phyloP scores from a whole-genome alignment of 2,888 invertebrate species.

The Agrypnus murinus region DNA sequence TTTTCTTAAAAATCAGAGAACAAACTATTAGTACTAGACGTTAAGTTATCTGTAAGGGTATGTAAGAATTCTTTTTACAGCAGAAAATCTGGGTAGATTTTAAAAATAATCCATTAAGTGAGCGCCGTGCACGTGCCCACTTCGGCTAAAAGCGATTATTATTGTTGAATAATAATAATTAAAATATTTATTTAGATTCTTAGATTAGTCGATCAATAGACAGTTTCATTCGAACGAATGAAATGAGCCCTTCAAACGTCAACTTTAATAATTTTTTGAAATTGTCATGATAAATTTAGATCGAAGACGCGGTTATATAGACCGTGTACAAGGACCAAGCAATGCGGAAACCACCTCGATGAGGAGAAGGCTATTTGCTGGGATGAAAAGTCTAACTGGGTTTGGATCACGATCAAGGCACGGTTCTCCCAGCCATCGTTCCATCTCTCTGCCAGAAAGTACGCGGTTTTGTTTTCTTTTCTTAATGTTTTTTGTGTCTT shows the following conservation, averaged over 20 bases:
- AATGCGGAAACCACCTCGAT: slow-evolving; percentile 75
- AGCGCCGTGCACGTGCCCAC: too few species aligned
- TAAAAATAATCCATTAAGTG: too few species aligned
- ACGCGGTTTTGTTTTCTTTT: slow-evolving; percentile 69
- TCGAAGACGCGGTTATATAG: slow-evolving; percentile 54
- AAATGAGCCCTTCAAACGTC: slow-evolving; percentile 9
- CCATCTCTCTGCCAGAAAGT: slow-evolving; percentile 92
- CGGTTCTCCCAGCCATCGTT: slow-evolving; percentile 84
- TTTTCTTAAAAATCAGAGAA: too few species aligned
- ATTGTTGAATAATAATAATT: background rate
- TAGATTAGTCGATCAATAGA: background rate
- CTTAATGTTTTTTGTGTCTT: slow-evolving; percentile 44
- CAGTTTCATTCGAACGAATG: background rate
- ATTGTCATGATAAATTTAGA: slow-evolving; percentile 53
- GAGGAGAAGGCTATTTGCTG: slow-evolving; percentile 85
- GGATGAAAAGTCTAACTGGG: slow-evolving; percentile 86
- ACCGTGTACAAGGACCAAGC: slow-evolving; percentile 47
- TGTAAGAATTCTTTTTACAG: too few species aligned
- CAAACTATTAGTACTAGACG: too few species aligned
- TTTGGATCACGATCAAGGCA: slow-evolving; percentile 81
- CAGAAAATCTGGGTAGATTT: too few species aligned
- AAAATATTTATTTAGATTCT: background rate
- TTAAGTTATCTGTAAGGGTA: too few species aligned
- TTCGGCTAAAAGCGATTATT: background rate
- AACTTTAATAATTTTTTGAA: slow-evolving; percentile 36